Base-by-base conservation (phyloP, 2,113 vertebrate genomes). In the Cercocebus atys region DNA sequence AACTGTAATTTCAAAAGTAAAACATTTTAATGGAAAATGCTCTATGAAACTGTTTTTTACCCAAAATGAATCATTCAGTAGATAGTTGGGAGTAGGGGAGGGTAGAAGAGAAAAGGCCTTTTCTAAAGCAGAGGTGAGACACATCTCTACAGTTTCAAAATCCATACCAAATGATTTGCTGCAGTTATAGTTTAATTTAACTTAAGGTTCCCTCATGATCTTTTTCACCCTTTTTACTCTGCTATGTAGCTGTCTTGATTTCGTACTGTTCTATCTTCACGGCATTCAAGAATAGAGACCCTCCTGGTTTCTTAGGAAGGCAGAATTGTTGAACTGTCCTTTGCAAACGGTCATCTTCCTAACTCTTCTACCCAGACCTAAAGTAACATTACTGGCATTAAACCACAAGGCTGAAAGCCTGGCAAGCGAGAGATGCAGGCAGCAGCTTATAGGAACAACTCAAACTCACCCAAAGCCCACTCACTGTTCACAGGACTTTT, bases 1-100 rank as follows among this genome's bases (percentile, higher is more conserved):
- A 94, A 89, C 9, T 0, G 0, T 20, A 66, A 92, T 93, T 96
- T 83, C 38, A 97, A 95, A 94, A 2, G 61, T 50, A 96, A 78
- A 95, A 6, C 0, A 82, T 76, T 93, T 81, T 88, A 14, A 47
- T 10, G 52, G 27, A 45, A 40, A 64, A 68, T 10, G 14, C 47
- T 86, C 13, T 93, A 6, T 25, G 43, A 66, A 79, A 43, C 8
- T 84, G 2, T 3, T 17, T 97, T 86, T 90, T 89, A 20, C 59
- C 2, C 91, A 43, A 96, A 97, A 95, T 6, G 2, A 45, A 88
- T 76, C 72, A 93, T 22, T 61, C 55, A 88, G 3, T 13, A 88
- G 93, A 73, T 38, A 32, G 23, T 2, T 76, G 25, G 20, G 16
- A 35, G 38, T 30, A 9, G 50, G 20, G 10, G 3, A 20, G 18